Evolutionary conservation across 2,797 vertebrate species (phyloP).

Genomic region (Fratercula arctica): DNA sequence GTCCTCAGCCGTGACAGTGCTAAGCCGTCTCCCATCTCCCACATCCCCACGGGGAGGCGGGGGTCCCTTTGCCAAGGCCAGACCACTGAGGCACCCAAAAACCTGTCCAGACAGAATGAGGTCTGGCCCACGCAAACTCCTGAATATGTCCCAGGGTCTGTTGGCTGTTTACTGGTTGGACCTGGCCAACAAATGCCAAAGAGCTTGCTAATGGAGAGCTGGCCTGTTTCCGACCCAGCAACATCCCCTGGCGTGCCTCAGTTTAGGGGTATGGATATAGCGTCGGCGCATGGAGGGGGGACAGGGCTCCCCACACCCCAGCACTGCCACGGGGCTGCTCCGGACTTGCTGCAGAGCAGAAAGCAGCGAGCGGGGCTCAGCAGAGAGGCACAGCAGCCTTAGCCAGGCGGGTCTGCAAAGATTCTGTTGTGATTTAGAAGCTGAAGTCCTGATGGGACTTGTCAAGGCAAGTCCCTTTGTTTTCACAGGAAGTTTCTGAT

Average conservation of each 20-base stretch:
- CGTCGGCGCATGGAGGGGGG: accelerated
- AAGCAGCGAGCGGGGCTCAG: neutral
- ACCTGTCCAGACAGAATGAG: neutral
- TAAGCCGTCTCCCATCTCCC: neutral
- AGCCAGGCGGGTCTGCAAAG: neutral
- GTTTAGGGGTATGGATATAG: accelerated
- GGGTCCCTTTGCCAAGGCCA: neutral
- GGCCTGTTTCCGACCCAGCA: neutral
- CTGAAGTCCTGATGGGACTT: neutral
- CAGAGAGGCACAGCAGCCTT: neutral
- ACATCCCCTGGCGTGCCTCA: neutral
- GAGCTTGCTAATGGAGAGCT: neutral
- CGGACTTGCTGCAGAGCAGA: neutral
- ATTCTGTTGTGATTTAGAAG: slow-evolving; percentile 1
- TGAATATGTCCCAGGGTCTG: neutral
- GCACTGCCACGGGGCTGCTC: accelerated
- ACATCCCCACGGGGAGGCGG: accelerated
- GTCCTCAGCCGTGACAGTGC: neutral
- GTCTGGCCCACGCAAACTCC: neutral
- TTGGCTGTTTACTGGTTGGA: neutral
- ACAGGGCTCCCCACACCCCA: neutral
- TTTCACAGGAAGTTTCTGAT: slow-evolving; percentile 65
- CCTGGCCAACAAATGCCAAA: neutral
- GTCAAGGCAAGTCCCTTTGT: slow-evolving; percentile 51
- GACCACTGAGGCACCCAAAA: neutral